These are phyloP conservation scores for Micromys minutus DNA, from an alignment of 2,113 vertebrate genomes.

Conservation along the genomic window DNA sequence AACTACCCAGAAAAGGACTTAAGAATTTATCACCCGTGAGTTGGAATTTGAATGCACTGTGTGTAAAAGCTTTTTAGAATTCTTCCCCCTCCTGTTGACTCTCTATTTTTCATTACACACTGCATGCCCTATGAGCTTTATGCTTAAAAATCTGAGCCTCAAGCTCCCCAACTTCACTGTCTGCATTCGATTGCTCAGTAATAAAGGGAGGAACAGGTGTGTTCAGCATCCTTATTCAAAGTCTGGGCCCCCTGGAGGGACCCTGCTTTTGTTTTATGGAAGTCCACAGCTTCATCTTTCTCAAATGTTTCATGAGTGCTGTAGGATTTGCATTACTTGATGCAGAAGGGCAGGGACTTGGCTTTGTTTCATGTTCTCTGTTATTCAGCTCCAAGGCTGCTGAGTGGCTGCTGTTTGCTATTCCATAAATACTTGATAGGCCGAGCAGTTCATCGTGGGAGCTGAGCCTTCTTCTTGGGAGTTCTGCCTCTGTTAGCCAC, in stretches of 20 bases:
- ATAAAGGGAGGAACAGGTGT: conserved; percentile 51
- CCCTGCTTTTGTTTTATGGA: conserved; percentile 61
- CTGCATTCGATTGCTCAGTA: not conserved
- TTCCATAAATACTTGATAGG: conserved; percentile 63
- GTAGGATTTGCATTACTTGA: conserved; percentile 12
- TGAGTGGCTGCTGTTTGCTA: conserved; percentile 32
- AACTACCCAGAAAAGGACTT: not conserved
- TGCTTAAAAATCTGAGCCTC: conserved; percentile 40
- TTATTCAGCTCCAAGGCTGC: not conserved
- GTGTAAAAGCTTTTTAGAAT: conserved; percentile 46
- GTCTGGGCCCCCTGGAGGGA: not conserved
- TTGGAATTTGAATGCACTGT: not conserved
- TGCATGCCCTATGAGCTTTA: conserved; percentile 24
- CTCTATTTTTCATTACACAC: not conserved
- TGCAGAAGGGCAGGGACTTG: conserved; percentile 41
- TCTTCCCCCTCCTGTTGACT: conserved; percentile 27
- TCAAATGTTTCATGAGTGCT: conserved; percentile 21
- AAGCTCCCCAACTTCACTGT: conserved; percentile 35
- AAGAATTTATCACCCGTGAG: not conserved
- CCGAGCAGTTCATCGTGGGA: conserved; percentile 21
- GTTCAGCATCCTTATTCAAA: conserved; percentile 53
- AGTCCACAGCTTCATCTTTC: conserved; percentile 30
- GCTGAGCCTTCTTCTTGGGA: not conserved
- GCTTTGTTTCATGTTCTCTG: conserved; percentile 43
- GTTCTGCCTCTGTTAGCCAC: not conserved